Base-by-base conservation (phyloP, 35 echinoderm and acorn worm species). In the Diadema setosum region DNA sequence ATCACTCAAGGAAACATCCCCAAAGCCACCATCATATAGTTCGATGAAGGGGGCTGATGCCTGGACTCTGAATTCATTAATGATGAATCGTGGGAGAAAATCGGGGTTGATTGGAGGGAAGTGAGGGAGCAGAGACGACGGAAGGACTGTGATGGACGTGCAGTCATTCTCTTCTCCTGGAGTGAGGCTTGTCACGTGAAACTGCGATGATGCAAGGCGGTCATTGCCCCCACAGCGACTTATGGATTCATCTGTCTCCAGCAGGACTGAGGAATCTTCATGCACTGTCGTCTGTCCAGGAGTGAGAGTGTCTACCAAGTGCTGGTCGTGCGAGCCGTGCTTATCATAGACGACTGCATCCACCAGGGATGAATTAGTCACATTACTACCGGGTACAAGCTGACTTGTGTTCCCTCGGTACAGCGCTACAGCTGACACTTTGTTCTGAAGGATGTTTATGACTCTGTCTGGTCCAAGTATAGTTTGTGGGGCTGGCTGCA, bases 341-440 rank as follows among this genome's bases (percentile, higher is more conserved):
- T 42, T 83, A 76, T 94, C 88, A 84, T 98, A 98, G 9, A 98
- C 96, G 16, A 98, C 21, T 34, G 96, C 96, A 90, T 98, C 96
- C 21, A 98, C 81, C 5, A 98, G 81, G 39, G 78, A 86, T 36
- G 20, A 80, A 48, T 84, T 82, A 2, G 89, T 98, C 8, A 91
- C 57, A 39, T 42, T 50, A 89, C 90, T 94, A 24, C 80, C 82
- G 17, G 65, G 50, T n/a, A 46, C 50, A 39, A 94, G 90, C 14
- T 60, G 44, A 29, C 25, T 83, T 17, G 7, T 58, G 34, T 82
- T 78, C 1, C 92, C 89, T 32, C 65, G 33, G 58, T 98, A 98
- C 46, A 98, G 58, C 15, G 96, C 96, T 3, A 98, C 87, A 3
- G 89, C 96, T 86, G 83, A 92, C 15, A 58, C 75, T 56, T 89